phyloP scores from a whole-genome alignment of 1,140 invertebrate species.

The Andrena cerasifolii region DNA sequence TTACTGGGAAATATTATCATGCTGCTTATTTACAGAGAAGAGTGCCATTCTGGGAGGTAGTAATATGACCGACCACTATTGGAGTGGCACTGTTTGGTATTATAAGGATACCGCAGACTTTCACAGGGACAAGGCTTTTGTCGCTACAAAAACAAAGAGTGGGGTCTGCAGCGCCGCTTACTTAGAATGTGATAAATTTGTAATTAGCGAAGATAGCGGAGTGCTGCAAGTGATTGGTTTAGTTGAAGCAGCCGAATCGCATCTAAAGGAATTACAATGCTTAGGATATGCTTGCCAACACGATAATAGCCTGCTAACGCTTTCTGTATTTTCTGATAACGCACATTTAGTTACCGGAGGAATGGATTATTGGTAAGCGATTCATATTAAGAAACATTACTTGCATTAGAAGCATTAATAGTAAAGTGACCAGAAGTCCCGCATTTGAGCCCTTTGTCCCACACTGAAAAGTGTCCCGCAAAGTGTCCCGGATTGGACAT shows the following conservation, averaged over 20 bases:
- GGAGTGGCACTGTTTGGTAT: slow-evolving; percentile 75
- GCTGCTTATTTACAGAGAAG: slow-evolving; percentile 70
- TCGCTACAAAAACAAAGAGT: slow-evolving; percentile 64
- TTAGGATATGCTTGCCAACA: slow-evolving; percentile 71
- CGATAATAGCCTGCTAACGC: slow-evolving; percentile 70
- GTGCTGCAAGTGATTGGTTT: slow-evolving; percentile 70
- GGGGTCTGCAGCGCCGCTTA: slow-evolving; percentile 68
- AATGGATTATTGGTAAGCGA: slow-evolving; percentile 75
- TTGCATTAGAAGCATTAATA: too few relatives aligned
- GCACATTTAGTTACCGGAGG: slow-evolving; percentile 71
- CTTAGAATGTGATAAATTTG: slow-evolving; percentile 70
- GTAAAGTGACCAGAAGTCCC: too few relatives aligned
- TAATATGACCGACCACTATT: slow-evolving; percentile 76
- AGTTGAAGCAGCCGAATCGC: slow-evolving; percentile 21
- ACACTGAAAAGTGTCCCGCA: too few relatives aligned
- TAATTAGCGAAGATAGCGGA: slow-evolving; percentile 76
- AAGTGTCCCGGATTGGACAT: too few relatives aligned
- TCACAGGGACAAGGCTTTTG: slow-evolving; percentile 57
- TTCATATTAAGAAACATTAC: too few relatives aligned
- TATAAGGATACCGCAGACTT: slow-evolving; percentile 69
- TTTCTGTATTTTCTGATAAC: slow-evolving; percentile 72
- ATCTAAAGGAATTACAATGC: slow-evolving; percentile 56
- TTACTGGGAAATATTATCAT: background rate
- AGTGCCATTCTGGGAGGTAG: slow-evolving; percentile 75
- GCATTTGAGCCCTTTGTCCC: too few relatives aligned